Evolutionary conservation across 2,113 vertebrate genomes (phyloP).

Genomic region (Eulemur rufifrons): DNA sequence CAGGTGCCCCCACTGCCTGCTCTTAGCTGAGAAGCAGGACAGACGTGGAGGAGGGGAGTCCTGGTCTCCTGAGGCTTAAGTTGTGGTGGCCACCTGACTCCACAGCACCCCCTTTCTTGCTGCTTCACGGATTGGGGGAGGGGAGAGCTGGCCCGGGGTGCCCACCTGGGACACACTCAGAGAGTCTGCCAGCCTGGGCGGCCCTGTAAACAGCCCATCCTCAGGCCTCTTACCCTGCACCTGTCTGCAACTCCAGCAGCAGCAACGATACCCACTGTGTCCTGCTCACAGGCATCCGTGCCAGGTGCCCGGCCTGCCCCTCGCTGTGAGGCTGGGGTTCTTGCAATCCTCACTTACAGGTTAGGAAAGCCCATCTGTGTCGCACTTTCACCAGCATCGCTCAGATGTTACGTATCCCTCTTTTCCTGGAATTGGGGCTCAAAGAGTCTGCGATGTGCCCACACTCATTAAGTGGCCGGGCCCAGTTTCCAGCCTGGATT

Average conservation of each 20-base stretch:
- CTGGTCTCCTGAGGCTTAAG: neutral
- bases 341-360: neutral
- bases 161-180: neutral
- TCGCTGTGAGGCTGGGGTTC: neutral
- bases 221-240: neutral
- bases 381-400: neutral
- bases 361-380: neutral
- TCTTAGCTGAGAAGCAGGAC: neutral
- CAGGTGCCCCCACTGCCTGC: neutral
- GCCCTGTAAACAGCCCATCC: neutral
- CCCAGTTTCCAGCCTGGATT: neutral
- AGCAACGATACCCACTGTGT: rapidly evolving
- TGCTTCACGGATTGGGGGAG: neutral
- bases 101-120: neutral
- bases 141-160: neutral
- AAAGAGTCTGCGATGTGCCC: neutral
- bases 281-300: rapidly evolving
- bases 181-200: neutral
- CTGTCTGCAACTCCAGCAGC: neutral
- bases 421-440: neutral
- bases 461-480: neutral
- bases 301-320: neutral
- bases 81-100: neutral
- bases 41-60: neutral
- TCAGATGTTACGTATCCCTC: neutral